Evolutionary conservation across 1,140 invertebrate genomes (phyloP), one percentile per base, ranked within the genome.

Genomic region (Rhopalosiphum maidis): DNA sequence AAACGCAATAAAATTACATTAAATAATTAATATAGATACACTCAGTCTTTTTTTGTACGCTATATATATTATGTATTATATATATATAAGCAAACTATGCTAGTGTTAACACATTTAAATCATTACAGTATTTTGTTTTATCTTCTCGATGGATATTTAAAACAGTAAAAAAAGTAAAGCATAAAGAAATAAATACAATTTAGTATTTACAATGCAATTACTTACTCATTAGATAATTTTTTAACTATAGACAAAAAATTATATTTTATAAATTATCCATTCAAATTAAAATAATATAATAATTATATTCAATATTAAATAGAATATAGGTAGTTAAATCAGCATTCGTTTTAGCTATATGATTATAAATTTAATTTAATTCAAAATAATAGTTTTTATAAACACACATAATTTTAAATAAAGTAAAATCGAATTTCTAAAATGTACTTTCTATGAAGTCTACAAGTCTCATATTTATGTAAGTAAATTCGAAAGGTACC

Each of bases 381-480:
- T 77, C 60, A n/a, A 77, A 77, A 77, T 77, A 77, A 77, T 77
- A 15, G 15, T 77, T 15, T 77, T 41, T 46, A 86, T 89, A 37
- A 37, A 89, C 48, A 23, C 48, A 23, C 8, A 8, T 21, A 23
- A 54, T 23, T 89, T 89, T 25, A 89, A 41, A 55, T 55, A 18
- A 46, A 23, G 21, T 88, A 54, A 35, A 89, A 21, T 51, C 23
- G 11, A 54, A 54, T 55, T 41, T 55, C 35, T 11, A 55, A 41
- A 55, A 89, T 55, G 22, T 30, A 55, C 51, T 55, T 89, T 55
- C 9, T 8, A 37, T 25, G 11, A 37, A 89, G 35, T 89, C 25
- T 25, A 37, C 30, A 41, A 92, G 51, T 51, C 11, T 51, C 48
- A 92, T 92, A 92, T 92, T 85, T n/a, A 92, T 92, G 22, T 7